Base-by-base conservation (phyloP, 23 tunicate genomes). In the Ciona savignyi region DNA sequence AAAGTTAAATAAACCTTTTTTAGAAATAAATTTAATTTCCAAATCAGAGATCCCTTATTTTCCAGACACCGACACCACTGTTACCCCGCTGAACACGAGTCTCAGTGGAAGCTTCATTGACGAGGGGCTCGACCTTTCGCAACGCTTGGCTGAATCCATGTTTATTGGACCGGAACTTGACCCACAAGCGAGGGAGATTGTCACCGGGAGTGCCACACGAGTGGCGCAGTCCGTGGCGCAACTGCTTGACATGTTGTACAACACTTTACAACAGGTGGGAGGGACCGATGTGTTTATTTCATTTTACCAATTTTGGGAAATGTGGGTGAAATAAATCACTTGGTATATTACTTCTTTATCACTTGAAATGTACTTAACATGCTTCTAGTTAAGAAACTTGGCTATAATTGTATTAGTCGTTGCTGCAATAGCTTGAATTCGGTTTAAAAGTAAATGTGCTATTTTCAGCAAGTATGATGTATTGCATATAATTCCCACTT, bases 121-220 rank as follows among this genome's bases (percentile, higher is more conserved):
- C 48, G 96, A 88, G 76, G 96, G 96, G 34, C 68, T 88, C 23
- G 96, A 88, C 62, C 67, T 88, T 65, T 83, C 89, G 71, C 96
- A 89, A 66, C 70, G 85, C 48, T 75, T 89, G 62, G 83, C 78
- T 4, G 96, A 83, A 70, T 83, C 89, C 49, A 89, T 89, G 96
- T 89, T 89, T 63, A 51, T 74, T 32, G 96, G 89, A 28, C 89
- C 96, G 56, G 89, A 83, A 35, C 83, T 88, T n/a, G 96, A 88
- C 35, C 48, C 87, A 25, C 32, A 79, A 23, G 96, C 96, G 30
- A 60, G 89, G 25, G 89, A 83, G 9, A 78, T 75, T 29, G 87
- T 78, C 30, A 70, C 71, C 0, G 74, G 70, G 29, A 65, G 85
- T 22, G 96, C 89, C 4, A 63, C 65, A 11, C 66, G 89, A 30